These are phyloP conservation scores for Rostratula benghalensis DNA, from an alignment of 2,113 vertebrate genomes.

Conservation along the genomic window DNA sequence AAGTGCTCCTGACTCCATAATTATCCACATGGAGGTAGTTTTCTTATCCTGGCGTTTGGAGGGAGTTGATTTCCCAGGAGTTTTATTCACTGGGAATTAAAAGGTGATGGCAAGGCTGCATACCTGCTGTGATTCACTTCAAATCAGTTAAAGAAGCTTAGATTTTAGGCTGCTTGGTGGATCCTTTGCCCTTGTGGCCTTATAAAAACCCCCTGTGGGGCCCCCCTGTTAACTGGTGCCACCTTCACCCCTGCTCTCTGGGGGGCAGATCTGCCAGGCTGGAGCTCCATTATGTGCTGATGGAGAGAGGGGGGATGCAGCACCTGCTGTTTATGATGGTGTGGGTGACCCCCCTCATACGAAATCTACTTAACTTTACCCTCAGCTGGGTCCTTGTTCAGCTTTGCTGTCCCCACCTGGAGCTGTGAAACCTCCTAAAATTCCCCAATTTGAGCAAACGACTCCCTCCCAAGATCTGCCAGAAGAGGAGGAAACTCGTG, in stretches of 20 bases:
- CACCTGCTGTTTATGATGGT: not conserved
- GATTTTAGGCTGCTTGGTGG: not conserved
- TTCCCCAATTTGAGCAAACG: not conserved
- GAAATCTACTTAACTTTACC: not conserved
- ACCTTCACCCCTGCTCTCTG: accelerated
- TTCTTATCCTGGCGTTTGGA: not conserved
- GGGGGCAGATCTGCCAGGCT: not conserved
- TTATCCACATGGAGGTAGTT: not conserved
- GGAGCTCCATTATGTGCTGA: not conserved
- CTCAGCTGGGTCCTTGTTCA: not conserved
- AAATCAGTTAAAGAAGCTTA: not conserved
- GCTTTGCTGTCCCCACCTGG: not conserved
- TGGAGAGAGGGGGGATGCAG: not conserved
- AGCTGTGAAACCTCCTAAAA: accelerated
- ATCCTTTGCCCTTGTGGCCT: not conserved
- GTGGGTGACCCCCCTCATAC: accelerated
- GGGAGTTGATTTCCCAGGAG: not conserved
- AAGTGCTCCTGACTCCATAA: not conserved
- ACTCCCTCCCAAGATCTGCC: not conserved
- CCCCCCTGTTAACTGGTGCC: not conserved
- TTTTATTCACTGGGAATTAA: not conserved
- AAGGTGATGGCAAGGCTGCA: not conserved
- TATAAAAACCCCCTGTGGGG: not conserved
- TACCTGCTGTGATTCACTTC: not conserved
- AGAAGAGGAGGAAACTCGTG: not conserved